Evolutionary conservation across 2,113 vertebrate genomes (phyloP), one percentile per base, ranked within the genome.

Genomic region (Ploceus nigricollis): DNA sequence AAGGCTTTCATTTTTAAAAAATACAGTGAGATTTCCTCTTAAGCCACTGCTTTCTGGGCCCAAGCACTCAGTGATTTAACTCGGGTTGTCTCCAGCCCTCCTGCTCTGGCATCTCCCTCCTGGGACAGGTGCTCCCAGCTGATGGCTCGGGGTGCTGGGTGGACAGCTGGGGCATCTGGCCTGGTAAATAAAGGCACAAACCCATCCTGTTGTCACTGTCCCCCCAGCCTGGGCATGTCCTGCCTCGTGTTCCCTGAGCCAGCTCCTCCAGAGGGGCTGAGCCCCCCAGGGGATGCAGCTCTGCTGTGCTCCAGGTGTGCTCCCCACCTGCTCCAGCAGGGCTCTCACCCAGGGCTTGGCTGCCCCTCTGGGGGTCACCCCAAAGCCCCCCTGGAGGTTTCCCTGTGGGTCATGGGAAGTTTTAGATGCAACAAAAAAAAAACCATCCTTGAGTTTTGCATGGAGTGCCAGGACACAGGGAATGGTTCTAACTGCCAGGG

Each of bases 61-160:
- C 65, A 31, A 58, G 87, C 57, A 40, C 39, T 56, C n/a, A 2
- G 31, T 56, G 85, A 63, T 78, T 78, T 47, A 50, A 86, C 72
- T 78, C 72, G 69, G 44, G 35, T 60, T 53, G n/a, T 82, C 79
- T 80, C 30, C 56, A 35, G 66, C 60, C 51, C 54, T 88, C 75
- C 78, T 73, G 56, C 90, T 57, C 83, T 71, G 85, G 88, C 61
- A 87, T 45, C 87, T 89, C 82, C 7, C 66, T 87, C 50, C 83
- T 73, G n/a, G 89, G 66, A 73, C 82, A 85, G 90, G 84, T 86
- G 73, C 66, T 89, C 77, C 68, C 87, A 87, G 87, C 69, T 84
- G 64, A 40, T 71, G 86, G 56, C 83, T 95, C 31, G 12, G 83
- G 87, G 70, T 28, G n/a, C 57, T 85, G 81, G 27, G 17, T 45